Percentiles rank a stretch among this genome's conserved stretches.
These are phyloP conservation scores for Coracias cyanogaster DNA, from an alignment of 2,797 vertebrate genomes.

Conservation along the genomic window DNA sequence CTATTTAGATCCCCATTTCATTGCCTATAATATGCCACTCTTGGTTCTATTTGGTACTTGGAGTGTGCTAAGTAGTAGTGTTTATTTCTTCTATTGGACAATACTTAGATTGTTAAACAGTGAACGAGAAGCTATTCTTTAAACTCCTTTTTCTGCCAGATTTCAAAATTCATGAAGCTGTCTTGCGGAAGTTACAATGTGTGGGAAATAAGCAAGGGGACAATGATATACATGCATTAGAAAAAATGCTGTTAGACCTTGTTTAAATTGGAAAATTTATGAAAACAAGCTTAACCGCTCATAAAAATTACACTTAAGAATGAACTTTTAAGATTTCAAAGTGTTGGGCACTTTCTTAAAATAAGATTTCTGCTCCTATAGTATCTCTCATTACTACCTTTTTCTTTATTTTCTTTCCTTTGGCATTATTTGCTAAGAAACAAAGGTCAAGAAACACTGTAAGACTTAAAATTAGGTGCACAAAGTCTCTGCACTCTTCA, in stretches of 20 bases:
- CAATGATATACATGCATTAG: not conserved
- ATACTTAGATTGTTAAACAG: not conserved
- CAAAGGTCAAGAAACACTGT: not conserved
- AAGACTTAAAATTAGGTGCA: not conserved
- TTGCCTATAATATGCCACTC: not conserved
- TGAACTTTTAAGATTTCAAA: not conserved
- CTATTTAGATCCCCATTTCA: not conserved
- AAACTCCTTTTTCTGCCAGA: not conserved
- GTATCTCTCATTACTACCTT: rapidly evolving
- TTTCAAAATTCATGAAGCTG: not conserved
- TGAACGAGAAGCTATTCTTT: not conserved
- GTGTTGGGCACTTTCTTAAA: not conserved
- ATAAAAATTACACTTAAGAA: not conserved
- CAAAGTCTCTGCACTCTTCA: not conserved
- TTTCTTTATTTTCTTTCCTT: not conserved
- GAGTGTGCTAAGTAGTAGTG: not conserved
- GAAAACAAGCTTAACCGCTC: not conserved
- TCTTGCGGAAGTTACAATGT: not conserved
- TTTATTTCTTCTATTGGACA: not conserved
- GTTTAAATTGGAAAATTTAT: not conserved
- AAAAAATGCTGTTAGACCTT: not conserved
- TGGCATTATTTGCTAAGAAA: not conserved
- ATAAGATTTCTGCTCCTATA: not conserved
- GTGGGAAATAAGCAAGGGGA: not conserved
- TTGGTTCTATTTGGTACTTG: not conserved